Evolutionary conservation across 1,140 invertebrate genomes (phyloP), one percentile per base, ranked within the genome.

Genomic region (Diploscapter pachys): DNA sequence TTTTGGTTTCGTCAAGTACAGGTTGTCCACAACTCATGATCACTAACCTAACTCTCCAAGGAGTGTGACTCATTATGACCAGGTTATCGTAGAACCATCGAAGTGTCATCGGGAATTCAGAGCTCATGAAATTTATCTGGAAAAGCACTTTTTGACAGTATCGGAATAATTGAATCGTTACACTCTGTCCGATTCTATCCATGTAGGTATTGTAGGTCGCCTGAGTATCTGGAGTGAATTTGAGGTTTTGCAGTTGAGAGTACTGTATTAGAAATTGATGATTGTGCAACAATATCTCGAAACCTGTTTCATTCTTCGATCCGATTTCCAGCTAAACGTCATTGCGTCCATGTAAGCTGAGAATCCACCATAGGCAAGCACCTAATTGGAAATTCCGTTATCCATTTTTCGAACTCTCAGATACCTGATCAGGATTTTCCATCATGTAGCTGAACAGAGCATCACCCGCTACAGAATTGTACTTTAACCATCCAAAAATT

Each of bases 241-340:
- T 70, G 68, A 13, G 3, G 3, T 52, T 70, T 51, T 3, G 13
- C 62, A 49, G 63, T 52, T 3, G 50, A 31, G 3, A 70, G 49
- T 49, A 50, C 51, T 52, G 59, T 70, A 56, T 61, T 70, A 31
- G 63, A 61, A 3, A 4, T 70, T 3, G 68, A n/a, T 1, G 63
- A 50, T 50, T 70, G 68, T 11, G 4, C 68, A 50, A 52, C 31
- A 31, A 31, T 31, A 31, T 31, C 31, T 31, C 31, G 31, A 31
- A 31, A 31, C 31, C 31, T 31, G 31, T 31, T 31, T 31, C 31
- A 31, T 31, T 70, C 68, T 70, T 4, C 5, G 5, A 9, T 70
- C 59, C n/a, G 8, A 52, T 31, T 70, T 61, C 68, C 68, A 70
- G 31, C 66, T 75, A 54, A 56, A 75, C 5, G 73, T 75, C 73